Conservation (phyloP, 2,888 invertebrate genomes). For the Ectropis crepuscularia region DNA sequence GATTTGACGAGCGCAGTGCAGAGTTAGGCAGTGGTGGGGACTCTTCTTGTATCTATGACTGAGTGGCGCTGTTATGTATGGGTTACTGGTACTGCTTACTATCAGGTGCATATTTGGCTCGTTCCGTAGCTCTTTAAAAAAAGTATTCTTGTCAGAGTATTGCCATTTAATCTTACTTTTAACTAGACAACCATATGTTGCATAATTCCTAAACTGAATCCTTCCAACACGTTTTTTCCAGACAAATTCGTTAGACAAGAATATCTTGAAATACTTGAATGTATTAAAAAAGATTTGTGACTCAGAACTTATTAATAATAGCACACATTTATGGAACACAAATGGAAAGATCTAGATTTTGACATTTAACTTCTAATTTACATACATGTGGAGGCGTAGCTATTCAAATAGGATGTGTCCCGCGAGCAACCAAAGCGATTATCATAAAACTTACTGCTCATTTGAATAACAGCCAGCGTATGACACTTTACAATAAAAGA, state of each 20-base stretch:
- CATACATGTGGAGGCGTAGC: slow-evolving; percentile 31
- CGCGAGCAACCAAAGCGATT: neutral
- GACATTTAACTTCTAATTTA: slow-evolving; percentile 36
- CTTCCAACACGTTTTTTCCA: neutral
- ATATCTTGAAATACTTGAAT: slow-evolving; percentile 2
- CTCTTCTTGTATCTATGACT: too few species aligned
- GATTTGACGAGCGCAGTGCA: too few species aligned
- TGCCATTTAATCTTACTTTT: too few species aligned
- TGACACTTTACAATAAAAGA: neutral
- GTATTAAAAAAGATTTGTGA: slow-evolving; percentile 3
- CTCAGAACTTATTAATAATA: slow-evolving; percentile 8
- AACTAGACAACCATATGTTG: too few species aligned
- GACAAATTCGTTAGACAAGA: neutral
- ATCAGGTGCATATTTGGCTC: too few species aligned
- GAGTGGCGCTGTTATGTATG: too few species aligned
- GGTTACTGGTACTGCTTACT: too few species aligned
- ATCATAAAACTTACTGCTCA: slow-evolving; percentile 11
- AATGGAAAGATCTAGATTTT: slow-evolving; percentile 34
- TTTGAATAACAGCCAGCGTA: neutral
- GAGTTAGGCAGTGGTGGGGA: too few species aligned
- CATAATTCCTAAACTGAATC: neutral
- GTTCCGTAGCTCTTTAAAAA: too few species aligned
- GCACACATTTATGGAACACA: slow-evolving; percentile 15
- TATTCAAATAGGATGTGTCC: slow-evolving; percentile 24
- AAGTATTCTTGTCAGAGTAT: too few species aligned